Evolutionary conservation across 2,888 invertebrate species (phyloP).

Genomic region (Apoderus coryli): DNA sequence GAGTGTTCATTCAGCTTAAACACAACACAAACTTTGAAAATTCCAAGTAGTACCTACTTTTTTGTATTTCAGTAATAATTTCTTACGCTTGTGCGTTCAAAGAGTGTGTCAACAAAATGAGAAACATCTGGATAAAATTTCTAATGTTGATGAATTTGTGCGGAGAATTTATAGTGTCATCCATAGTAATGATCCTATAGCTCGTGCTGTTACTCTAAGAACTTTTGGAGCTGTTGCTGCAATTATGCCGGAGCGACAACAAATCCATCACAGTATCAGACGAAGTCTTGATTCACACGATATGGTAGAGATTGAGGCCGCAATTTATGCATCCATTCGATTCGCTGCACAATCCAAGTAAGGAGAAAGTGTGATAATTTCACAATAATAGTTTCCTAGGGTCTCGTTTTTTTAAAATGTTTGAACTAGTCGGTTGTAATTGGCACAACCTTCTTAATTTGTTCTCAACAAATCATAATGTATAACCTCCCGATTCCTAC

Average conservation of each 20-base stretch:
- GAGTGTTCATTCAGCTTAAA: neutral
- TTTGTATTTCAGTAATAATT: constrained; percentile 55
- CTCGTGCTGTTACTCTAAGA: constrained; percentile 76
- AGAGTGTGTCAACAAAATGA: constrained; percentile 91
- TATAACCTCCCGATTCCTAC: too few relatives aligned
- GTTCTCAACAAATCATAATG: too few relatives aligned
- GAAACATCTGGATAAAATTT: constrained; percentile 87
- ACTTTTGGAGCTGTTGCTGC: constrained; percentile 86
- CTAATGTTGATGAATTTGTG: constrained; percentile 90
- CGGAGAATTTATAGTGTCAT: constrained; percentile 83
- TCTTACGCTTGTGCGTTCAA: constrained; percentile 81
- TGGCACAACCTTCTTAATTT: too few relatives aligned
- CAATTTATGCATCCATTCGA: constrained; percentile 86
- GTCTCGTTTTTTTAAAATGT: too few relatives aligned
- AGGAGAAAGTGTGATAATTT: constrained; percentile 20
- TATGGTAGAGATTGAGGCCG: constrained; percentile 89
- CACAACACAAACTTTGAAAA: too few relatives aligned
- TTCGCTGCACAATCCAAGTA: constrained; percentile 91
- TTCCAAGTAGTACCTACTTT: too few relatives aligned
- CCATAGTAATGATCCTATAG: constrained; percentile 94
- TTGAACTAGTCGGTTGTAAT: constrained; percentile 1
- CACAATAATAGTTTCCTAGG: too few relatives aligned
- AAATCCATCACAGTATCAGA: constrained; percentile 89
- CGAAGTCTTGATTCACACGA: constrained; percentile 88
- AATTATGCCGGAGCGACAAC: constrained; percentile 85